Evolutionary conservation across 2,113 vertebrate genomes (phyloP), one percentile per base, ranked within the genome.

Genomic region (Pachycephala philippinensis): DNA sequence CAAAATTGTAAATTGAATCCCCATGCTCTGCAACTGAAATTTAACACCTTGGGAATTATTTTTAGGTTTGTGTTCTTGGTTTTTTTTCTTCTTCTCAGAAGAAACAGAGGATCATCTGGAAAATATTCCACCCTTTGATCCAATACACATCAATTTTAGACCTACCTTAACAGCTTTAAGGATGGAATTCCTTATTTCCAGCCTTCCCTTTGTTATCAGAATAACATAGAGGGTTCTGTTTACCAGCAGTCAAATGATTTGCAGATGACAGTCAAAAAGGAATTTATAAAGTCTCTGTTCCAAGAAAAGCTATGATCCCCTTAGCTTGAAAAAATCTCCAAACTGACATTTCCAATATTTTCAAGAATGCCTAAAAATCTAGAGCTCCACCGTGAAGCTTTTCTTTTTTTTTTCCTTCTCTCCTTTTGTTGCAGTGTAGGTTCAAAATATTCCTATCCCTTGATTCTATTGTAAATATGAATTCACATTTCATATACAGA

Each of bases 71-170:
- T 66, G 37, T 59, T 57, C 15, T 23, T 53, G 19, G 0, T 0
- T 2, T 45, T 87, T 77, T 93, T 76, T 50, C 31, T 84, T 77
- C 87, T 84, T 63, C 54, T 80, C 50, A 76, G 89, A 85, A 96
- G 84, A 89, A 93, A 65, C 14, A 64, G 56, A 87, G 45, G 13
- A 81, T 96, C 95, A 96, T 96, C 90, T 96, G 95, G 96, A 96
- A 97, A 94, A 93, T 89, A 97, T 96, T 94, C 72, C 4, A 69
- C 31, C 10, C 95, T 96, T 96, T 96, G 96, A 96, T 96, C 96
- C 72, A 90, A 84, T 47, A n/a, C 61, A 93, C 88, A 94, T 92
- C 83, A 96, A 95, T 86, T 96, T 95, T 78, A 94, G 44, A 72
- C 76, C 61, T 90, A 96, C 96, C 90, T 95, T 96, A 88, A 84